Evolutionary conservation across 2,888 invertebrate species (phyloP).

Genomic region (Apodemia mormo): DNA sequence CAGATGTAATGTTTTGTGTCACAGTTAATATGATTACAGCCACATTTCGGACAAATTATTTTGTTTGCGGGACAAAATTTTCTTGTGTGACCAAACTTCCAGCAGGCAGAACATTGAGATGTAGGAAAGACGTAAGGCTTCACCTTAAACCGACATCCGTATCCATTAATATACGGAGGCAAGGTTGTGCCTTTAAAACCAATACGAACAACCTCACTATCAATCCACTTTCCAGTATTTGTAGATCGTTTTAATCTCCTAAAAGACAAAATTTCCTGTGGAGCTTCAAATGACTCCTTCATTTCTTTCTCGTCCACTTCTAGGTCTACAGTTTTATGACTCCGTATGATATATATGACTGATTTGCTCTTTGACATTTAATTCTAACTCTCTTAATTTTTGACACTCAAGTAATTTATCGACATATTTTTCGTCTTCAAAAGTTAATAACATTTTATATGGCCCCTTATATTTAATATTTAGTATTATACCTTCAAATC

Average conservation of each 20-base stretch:
- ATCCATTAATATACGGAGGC: not conserved
- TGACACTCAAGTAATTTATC: not conserved
- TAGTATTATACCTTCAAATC: not conserved
- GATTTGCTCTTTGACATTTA: not conserved
- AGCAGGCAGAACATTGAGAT: not conserved
- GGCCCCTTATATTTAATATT: not conserved
- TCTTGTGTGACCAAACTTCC: not conserved
- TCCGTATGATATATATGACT: not conserved
- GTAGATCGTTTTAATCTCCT: not conserved
- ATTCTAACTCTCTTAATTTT: not conserved
- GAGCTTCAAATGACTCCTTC: not conserved
- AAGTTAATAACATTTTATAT: not conserved
- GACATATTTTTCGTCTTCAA: not conserved
- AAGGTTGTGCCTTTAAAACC: not conserved
- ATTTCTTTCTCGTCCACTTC: not conserved
- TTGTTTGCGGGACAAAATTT: not conserved
- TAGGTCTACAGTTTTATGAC: not conserved
- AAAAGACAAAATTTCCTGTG: not conserved
- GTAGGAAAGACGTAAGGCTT: not conserved
- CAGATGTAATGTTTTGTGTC: not conserved
- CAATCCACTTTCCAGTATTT: not conserved
- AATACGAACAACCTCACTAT: not conserved
- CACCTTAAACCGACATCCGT: too few species aligned
- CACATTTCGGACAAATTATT: not conserved
- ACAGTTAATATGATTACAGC: not conserved